Base-by-base conservation (phyloP, 2,888 invertebrate species). In the Ectemnius cavifrons region DNA sequence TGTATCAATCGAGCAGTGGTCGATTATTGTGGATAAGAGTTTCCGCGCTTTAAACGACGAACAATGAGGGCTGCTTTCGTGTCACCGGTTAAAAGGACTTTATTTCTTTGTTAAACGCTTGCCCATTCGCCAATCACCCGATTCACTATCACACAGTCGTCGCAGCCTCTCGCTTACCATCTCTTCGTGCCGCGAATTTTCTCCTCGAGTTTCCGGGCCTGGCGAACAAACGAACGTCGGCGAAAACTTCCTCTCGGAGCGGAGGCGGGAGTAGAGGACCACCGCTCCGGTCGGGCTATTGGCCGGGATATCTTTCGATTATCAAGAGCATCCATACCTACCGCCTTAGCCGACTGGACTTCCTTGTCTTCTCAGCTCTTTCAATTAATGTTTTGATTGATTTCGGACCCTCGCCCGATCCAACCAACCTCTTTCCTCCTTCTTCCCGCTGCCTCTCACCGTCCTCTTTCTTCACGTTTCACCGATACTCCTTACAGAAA, bases 311-410 rank as follows among this genome's bases (percentile, higher is more conserved):
- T 89, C 89, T 89, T 89, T 89, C 88, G 89, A 89, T 89, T 89
- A 89, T 89, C 89, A 86, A 88, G 87, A 89, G 85, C 84, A 83
- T 86, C 85, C 86, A 81, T 83, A 83, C 85, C 87, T 79, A 84
- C 83, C 85, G 86, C 84, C 84, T 88, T 87, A 88, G 85, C 79
- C 83, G 81, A 79, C 81, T 78, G 83, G 81, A 83, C 75, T 81
- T 87, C 86, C 89, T 90, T 90, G 89, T 91, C 90, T 90, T 89
- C 86, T 84, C 84, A 80, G 87, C 89, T 90, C 90, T 90, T 90
- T 90, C 90, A 90, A 91, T 91, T 90, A 91, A 90, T 89, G 90
- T 89, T 90, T 90, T 90, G 90, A 91, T 91, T 90, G 90, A 91
- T 90, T 91, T 89, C 88, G 85, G 84, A 82, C 86, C 84, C 82